A percentile compares a stretch with the other conserved stretches of the same genome.
Evolutionary conservation across 2,113 vertebrate species (phyloP).

Genomic region (Physeter macrocephalus): DNA sequence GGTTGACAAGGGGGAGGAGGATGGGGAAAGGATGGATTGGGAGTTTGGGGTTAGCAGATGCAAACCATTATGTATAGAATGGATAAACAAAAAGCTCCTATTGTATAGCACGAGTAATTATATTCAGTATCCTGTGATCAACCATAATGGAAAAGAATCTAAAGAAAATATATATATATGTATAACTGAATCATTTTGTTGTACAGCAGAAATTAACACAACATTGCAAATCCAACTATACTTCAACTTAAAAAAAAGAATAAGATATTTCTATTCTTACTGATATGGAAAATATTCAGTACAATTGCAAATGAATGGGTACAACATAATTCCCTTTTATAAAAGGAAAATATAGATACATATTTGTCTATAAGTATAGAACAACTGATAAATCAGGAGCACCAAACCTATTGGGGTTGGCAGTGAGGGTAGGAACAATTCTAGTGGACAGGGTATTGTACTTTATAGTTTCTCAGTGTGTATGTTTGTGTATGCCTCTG

Average conservation of each 20-base stretch:
- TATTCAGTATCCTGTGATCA: background rate
- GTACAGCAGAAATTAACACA: background rate
- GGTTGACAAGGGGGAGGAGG: background rate
- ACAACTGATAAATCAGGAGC: background rate
- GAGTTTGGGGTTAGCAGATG: background rate
- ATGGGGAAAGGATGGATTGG: background rate
- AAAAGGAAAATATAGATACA: background rate
- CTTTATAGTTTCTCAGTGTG: background rate
- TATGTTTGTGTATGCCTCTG: accelerated
- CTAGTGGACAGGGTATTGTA: background rate
- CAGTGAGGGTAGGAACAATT: background rate
- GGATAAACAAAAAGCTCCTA: background rate
- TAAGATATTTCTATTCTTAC: background rate
- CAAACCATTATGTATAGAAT: background rate
- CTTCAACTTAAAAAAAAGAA: background rate
- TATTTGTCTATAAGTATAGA: background rate
- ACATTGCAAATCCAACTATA: background rate
- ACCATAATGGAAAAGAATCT: background rate
- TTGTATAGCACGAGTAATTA: background rate
- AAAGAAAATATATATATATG: background rate
- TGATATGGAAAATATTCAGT: background rate
- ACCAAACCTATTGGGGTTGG: accelerated
- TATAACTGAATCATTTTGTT: background rate
- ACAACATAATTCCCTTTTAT: background rate
- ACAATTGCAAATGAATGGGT: background rate